A percentile compares a stretch with the other conserved stretches of the same genome.
Conservation (phyloP, 2,797 vertebrate genomes). For the Smutsia gigantea region DNA sequence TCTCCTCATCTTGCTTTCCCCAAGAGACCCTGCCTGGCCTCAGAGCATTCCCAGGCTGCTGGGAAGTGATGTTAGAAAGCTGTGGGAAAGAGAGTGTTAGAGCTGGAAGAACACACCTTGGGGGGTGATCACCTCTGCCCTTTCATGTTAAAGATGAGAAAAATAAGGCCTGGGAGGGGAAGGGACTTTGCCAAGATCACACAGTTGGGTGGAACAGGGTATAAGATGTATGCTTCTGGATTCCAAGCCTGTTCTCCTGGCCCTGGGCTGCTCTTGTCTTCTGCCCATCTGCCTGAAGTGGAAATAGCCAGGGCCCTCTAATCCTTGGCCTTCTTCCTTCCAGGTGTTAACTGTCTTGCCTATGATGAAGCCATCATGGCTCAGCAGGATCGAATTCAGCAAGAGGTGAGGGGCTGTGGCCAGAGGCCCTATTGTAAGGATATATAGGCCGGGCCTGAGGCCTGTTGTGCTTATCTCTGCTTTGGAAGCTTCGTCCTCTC, state of each 20-base stretch:
- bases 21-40: background rate
- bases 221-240: background rate
- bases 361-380: constrained; percentile 97
- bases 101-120: background rate
- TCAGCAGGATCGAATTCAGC: constrained; percentile 97
- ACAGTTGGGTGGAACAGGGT: background rate
- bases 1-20: background rate
- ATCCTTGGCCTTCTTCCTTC: background rate
- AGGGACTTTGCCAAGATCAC: background rate
- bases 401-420: constrained; percentile 80
- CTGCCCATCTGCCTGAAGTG: background rate
- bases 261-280: background rate
- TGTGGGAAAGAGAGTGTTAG: background rate
- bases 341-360: constrained; percentile 95
- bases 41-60: background rate
- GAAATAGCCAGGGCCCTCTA: background rate
- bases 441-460: background rate
- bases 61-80: background rate
- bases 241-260: background rate
- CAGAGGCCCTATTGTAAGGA: background rate
- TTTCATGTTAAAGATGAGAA: constrained; percentile 86
- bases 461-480: background rate
- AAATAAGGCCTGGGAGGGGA: background rate
- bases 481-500: background rate
- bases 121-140: background rate